These are phyloP conservation scores for Malacoctenus gilli DNA, from an alignment of 2,797 vertebrate species.

Conservation along the genomic window DNA sequence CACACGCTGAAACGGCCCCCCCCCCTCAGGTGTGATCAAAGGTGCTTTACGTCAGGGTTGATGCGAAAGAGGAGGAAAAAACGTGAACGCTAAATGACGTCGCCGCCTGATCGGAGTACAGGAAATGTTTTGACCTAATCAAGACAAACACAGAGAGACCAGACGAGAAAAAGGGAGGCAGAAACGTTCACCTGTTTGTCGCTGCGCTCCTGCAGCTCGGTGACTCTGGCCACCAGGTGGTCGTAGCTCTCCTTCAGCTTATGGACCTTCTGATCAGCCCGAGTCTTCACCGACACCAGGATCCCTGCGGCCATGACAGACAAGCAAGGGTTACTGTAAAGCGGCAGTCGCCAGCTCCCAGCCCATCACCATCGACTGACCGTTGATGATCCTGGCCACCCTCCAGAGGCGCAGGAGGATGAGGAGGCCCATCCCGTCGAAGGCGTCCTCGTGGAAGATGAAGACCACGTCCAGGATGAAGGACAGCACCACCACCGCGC, in stretches of 20 bases:
- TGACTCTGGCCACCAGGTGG: conserved; percentile 83
- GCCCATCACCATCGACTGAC: conserved; percentile 70
- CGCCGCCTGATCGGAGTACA: too few species aligned
- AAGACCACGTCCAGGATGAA: conserved; percentile 89
- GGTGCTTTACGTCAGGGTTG: too few species aligned
- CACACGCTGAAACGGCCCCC: too few species aligned
- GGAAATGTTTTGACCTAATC: too few species aligned
- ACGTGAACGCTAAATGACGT: too few species aligned
- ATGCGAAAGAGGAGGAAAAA: too few species aligned
- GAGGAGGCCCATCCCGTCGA: conserved; percentile 89
- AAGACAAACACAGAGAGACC: too few species aligned
- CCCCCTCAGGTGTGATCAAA: too few species aligned
- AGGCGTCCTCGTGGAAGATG: conserved; percentile 85
- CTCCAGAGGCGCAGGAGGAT: conserved; percentile 96
- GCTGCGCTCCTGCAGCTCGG: conserved; percentile 85
- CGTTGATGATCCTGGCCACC: conserved; percentile 94
- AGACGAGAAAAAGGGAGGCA: not conserved
- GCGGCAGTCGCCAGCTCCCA: not conserved
- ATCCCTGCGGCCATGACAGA: conserved; percentile 82
- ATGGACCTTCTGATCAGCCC: conserved; percentile 85
- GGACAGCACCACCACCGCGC: conserved; percentile 87
- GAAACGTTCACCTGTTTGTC: conserved; percentile 67
- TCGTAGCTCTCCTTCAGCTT: conserved; percentile 89
- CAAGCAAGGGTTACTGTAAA: not conserved
- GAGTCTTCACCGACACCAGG: conserved; percentile 90